Base-by-base conservation (phyloP, 2,888 invertebrate genomes). In the Heliconius ismenius region DNA sequence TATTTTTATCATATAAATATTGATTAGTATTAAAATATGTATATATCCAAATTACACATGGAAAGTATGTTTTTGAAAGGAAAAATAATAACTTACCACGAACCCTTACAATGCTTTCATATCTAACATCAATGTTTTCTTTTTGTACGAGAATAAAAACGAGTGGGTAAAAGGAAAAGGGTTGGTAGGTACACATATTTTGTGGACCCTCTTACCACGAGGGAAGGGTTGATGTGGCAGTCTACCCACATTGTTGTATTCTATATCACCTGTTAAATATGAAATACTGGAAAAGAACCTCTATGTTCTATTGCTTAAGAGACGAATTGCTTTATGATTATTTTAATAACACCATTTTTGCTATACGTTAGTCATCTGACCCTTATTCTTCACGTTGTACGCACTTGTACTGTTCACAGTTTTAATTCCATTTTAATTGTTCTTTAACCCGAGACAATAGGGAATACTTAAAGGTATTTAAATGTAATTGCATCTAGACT, bases 71-170 rank as follows among this genome's bases (percentile, higher is more conserved):
- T 72, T 60, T 24, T 62, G 24, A 72, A 78, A 84, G 36, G 83
- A 87, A 89, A 87, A 87, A 87, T 89, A 87, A 86, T 85, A 86
- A 79, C 82, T 83, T 81, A 84, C 83, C 82, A 87, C 86, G 86
- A 85, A 81, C 83, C 84, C 82, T 85, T 83, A 84, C 83, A 83
- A 77, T 72, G 83, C 83, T 83, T 82, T 87, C 84, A 84, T 89
- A 89, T 89, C 89, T 90, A 79, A 86, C 85, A 88, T 89, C 85
- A 89, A 89, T 89, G 87, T 91, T 91, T 87, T 90, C 86, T 87
- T 88, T 90, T 88, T 89, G 83, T 89, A 85, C 84, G 83, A 82
- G 87, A 86, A 87, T 87, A 86, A 85, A 85, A 84, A 85, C 81
- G 79, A 84, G 82, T 87, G 85, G 87, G 85, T 79, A 43, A 68